phyloP scores from a whole-genome alignment of 2,888 invertebrate genomes.

The Alitta virens region DNA sequence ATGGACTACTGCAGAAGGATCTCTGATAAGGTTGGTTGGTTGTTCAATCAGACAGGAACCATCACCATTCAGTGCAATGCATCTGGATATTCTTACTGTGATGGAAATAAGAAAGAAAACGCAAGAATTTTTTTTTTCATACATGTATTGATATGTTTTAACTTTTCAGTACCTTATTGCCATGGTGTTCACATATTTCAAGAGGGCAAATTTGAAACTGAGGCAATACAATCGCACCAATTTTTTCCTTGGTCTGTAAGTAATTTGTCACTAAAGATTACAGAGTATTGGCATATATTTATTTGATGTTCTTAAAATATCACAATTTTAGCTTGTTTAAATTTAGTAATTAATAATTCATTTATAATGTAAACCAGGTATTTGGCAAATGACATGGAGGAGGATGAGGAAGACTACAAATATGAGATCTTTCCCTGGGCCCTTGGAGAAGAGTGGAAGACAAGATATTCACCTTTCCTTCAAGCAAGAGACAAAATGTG shows the following conservation, averaged over 20 bases:
- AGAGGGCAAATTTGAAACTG: conserved; percentile 58
- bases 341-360: neutral
- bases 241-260: conserved; percentile 64
- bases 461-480: conserved; percentile 47
- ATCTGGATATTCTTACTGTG: no score
- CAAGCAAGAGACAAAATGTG: conserved; percentile 54
- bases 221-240: conserved; percentile 60
- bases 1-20: conserved; percentile 59
- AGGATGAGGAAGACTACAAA: conserved; percentile 62
- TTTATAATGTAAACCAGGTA: conserved; percentile 46
- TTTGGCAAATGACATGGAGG: conserved; percentile 64
- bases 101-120: no score
- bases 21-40: conserved; percentile 60
- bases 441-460: conserved; percentile 51
- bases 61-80: no score
- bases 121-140: neutral
- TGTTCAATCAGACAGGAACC: no score
- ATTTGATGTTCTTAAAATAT: no score
- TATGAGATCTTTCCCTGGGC: conserved; percentile 60
- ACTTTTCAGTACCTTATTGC: conserved; percentile 60
- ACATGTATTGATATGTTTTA: no score
- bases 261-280: conserved; percentile 23
- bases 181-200: conserved; percentile 64
- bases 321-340: no score
- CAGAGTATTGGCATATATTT: neutral